These are phyloP conservation scores for Emydocephalus ijimae DNA, from an alignment of 2,113 vertebrate species.

Conservation along the genomic window DNA sequence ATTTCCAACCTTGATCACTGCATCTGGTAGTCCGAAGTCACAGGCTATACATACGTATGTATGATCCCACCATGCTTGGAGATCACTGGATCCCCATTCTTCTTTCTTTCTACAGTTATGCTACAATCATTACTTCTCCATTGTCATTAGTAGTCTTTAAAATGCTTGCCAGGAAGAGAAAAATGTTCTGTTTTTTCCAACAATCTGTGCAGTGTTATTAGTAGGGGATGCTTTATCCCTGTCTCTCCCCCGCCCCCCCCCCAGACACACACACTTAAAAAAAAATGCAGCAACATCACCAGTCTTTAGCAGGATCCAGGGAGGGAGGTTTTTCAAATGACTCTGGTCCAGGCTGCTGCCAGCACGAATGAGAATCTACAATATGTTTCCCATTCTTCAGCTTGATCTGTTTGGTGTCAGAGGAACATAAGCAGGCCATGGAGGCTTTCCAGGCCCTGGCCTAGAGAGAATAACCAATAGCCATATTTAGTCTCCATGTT, in stretches of 20 bases:
- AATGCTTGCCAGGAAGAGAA: not conserved
- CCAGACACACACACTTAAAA: not conserved
- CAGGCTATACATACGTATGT: not conserved
- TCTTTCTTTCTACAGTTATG: not conserved
- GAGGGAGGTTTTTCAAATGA: not conserved
- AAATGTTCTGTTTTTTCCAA: not conserved
- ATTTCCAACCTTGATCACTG: not conserved
- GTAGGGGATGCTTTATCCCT: not conserved
- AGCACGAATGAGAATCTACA: not conserved
- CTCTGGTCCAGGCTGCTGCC: not conserved
- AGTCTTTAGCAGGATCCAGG: not conserved
- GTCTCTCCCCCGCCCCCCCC: rapidly evolving
- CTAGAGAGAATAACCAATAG: not conserved
- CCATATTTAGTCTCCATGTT: not conserved
- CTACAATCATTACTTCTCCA: not conserved
- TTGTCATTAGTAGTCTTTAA: not conserved
- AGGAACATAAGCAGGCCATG: not conserved
- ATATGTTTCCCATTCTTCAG: not conserved
- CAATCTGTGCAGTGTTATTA: not conserved
- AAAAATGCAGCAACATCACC: not conserved
- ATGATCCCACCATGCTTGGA: not conserved
- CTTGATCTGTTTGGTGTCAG: not conserved
- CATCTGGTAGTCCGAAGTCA: not conserved
- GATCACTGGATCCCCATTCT: not conserved
- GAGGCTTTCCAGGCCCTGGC: not conserved